Base-by-base conservation (phyloP, 2,113 vertebrate species). In the Hippocampus comes region DNA sequence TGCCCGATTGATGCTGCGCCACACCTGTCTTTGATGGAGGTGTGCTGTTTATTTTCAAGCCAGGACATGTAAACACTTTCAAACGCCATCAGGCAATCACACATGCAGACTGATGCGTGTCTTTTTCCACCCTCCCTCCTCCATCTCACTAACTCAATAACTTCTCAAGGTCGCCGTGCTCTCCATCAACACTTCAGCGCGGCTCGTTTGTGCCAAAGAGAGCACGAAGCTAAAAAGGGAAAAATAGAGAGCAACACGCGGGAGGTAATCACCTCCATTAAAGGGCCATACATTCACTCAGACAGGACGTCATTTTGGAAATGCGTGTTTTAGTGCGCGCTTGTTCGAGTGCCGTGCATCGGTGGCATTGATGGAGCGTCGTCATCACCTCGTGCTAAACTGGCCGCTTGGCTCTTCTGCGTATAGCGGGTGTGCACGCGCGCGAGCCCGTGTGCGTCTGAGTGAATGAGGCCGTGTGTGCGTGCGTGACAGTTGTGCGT, bases 361-460 rank as follows among this genome's bases (percentile, higher is more conserved):
- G 69, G 60, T 87, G 87, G 82, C 81, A 82, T 80, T 88, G 86
- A 87, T 90, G 82, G 76, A 88, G 85, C 76, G 72, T 82, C 76
- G 73, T 86, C 80, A 86, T 87, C 84, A 86, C 84, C 78, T 82
- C 63, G 85, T 74, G 77, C 79, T 76, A 79, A 89, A 87, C 77
- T 81, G 86, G 73, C 76, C 87, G 67, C 70, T 76, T 82, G 73
- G 78, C 85, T 65, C 63, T 71, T 79, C 49, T 51, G 56, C 68
- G 51, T 56, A 48, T 21, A 48, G 49, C 63, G 66, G 10, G 23
- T 30, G 14, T 2, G 14, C 9, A n/a, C n/a, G n/a, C n/a, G 12
- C 0, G 18, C 18, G 25, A 1, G 5, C 9, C 15, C 1, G 59
- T 2, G 27, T 17, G 11, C 4, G 14, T 60, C 12, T 17, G 27